Evolutionary conservation across 2,113 vertebrate genomes (phyloP).

Genomic region (Nanorana parkeri): DNA sequence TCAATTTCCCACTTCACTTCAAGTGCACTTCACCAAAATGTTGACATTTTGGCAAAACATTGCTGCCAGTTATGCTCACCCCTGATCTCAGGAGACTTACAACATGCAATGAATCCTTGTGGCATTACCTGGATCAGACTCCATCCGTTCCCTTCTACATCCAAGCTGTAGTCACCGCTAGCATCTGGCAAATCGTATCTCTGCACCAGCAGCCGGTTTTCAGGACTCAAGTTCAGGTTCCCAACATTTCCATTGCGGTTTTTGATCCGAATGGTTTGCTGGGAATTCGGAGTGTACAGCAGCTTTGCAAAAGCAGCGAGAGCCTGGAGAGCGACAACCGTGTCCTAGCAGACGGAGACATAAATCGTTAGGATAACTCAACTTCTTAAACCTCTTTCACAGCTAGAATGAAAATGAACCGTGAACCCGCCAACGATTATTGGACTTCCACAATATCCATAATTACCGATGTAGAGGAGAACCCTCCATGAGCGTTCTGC

Average conservation of each 20-base stretch:
- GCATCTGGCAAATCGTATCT: constrained; percentile 57
- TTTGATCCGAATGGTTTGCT: constrained; percentile 61
- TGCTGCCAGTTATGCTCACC: too few relatives aligned
- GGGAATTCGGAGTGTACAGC: background rate
- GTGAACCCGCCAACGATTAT: too few relatives aligned
- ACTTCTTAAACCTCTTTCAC: too few relatives aligned
- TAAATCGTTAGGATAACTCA: too few relatives aligned
- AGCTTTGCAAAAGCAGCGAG: constrained; percentile 63
- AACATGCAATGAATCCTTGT: background rate
- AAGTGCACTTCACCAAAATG: too few relatives aligned
- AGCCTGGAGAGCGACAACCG: constrained; percentile 72
- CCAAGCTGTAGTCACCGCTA: constrained; percentile 61
- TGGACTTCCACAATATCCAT: background rate
- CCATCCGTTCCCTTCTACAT: constrained; percentile 60
- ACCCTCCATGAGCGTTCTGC: constrained; percentile 61
- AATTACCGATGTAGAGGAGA: constrained; percentile 61
- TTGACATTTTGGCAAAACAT: too few relatives aligned
- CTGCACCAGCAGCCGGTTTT: constrained; percentile 78
- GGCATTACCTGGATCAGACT: constrained; percentile 67
- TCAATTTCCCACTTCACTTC: too few relatives aligned
- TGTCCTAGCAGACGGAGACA: constrained; percentile 61
- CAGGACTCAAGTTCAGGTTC: constrained; percentile 66
- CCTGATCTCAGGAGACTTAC: background rate
- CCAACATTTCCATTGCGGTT: constrained; percentile 3
- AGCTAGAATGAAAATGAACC: too few relatives aligned